Percentiles rank a stretch among this genome's conserved stretches.
Evolutionary conservation across 2,888 invertebrate genomes (phyloP).

Genomic region (Ichneumoninae sp.): DNA sequence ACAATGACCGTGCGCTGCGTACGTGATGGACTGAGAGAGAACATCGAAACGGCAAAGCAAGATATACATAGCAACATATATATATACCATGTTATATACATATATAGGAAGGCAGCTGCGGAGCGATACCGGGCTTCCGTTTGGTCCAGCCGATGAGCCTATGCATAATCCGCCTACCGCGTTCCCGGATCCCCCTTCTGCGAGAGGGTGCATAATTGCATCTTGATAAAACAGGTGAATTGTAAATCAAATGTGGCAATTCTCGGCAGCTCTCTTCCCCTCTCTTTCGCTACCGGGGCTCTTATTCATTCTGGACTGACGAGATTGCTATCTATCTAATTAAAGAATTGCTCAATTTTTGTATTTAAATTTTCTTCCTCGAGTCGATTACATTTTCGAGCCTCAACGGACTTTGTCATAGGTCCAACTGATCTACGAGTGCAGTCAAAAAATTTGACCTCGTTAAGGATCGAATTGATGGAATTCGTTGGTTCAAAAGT

Average conservation of each 20-base stretch:
- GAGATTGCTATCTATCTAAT: constrained; percentile 75
- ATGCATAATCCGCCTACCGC: constrained; percentile 78
- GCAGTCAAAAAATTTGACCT: not conserved
- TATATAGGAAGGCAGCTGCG: constrained; percentile 55
- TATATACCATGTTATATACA: constrained; percentile 9
- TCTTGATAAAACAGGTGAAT: constrained; percentile 82
- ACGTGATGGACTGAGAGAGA: constrained; percentile 42
- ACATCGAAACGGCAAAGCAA: constrained; percentile 15
- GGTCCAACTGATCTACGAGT: not conserved
- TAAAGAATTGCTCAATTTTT: constrained; percentile 67
- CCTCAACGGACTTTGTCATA: not conserved
- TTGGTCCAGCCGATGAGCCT: constrained; percentile 74
- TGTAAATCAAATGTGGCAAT: constrained; percentile 79
- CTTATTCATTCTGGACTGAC: constrained; percentile 41
- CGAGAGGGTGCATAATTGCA: constrained; percentile 81
- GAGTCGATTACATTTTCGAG: not conserved
- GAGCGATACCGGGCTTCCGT: constrained; percentile 68
- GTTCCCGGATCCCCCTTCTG: constrained; percentile 68
- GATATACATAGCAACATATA: not conserved
- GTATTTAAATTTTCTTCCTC: not conserved
- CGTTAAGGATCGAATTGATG: not conserved
- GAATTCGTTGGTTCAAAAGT: not conserved
- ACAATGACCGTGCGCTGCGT: constrained; percentile 44
- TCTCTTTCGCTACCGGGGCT: constrained; percentile 41
- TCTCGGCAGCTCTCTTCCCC: constrained; percentile 68